Base-by-base conservation (phyloP, 2,888 invertebrate species). In the Eupithecia tripunctaria region DNA sequence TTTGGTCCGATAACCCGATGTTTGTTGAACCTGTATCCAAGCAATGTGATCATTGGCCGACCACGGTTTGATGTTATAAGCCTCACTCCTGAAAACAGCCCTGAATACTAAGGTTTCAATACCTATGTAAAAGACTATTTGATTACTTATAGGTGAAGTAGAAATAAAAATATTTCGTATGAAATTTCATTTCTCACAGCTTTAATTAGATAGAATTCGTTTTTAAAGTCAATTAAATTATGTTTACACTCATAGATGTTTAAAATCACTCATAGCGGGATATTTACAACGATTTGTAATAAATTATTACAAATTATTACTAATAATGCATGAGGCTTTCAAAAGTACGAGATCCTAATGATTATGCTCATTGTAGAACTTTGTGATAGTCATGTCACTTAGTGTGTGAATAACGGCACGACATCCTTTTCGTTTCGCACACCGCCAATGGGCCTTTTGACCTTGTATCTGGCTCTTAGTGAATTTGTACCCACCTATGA, bases 311-410 rank as follows among this genome's bases (percentile, higher is more conserved):
- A n/a, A n/a, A n/a, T n/a, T n/a, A n/a, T n/a, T n/a, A n/a, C 1
- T 47, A 2, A 47, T 47, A n/a, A 8, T 10, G 10, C 3, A 8
- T n/a, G 21, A 21, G 7, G 7, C 47, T 21, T 8, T 10, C 47
- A 51, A 3, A 21, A 51, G n/a, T n/a, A 21, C 10, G 2, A 21
- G 21, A 10, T 62, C 32, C 32, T 68, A 62, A 38, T 85, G 85
- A 47, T 81, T 82, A 70, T 85, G 86, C 6, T 74, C 72, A 29
- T 81, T 80, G 29, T 74, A 21, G 21, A 68, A 70, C 68, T 73
- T 80, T 2, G 81, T 29, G 7, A 84, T 79, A 15, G 36, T 65
- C 41, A 78, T 67, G 29, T 81, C 78, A 0, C 80, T 76, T 0
- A 81, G 21, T 0, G 85, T 86, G 7, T 78, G 77, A 0, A 86